A percentile compares a stretch with the other conserved stretches of the same genome.
phyloP scores from a whole-genome alignment of 2,888 invertebrate species.

The Rosalia funebris region DNA sequence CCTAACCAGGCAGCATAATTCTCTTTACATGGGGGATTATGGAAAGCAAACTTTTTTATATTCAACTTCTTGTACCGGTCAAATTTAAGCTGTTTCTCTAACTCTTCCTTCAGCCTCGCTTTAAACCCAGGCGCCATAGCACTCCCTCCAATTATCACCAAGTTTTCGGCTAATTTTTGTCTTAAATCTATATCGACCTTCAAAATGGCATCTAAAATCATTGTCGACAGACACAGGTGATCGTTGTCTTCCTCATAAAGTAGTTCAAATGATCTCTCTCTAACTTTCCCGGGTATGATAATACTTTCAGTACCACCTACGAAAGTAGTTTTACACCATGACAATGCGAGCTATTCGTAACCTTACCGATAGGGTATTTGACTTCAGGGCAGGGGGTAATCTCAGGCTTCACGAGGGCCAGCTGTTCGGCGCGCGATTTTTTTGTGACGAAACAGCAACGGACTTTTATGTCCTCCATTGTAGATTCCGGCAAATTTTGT shows the following conservation, averaged over 20 bases:
- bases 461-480: slow-evolving; percentile 83
- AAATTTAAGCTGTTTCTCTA: slow-evolving; percentile 72
- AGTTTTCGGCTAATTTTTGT: slow-evolving; percentile 79
- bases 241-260: slow-evolving; percentile 88
- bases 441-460: slow-evolving; percentile 90
- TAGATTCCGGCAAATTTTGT: slow-evolving; percentile 65
- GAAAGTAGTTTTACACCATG: not conserved
- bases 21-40: slow-evolving; percentile 79
- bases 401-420: slow-evolving; percentile 63
- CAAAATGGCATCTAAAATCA: slow-evolving; percentile 84
- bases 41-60: slow-evolving; percentile 80
- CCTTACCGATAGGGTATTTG: slow-evolving; percentile 69
- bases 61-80: slow-evolving; percentile 73
- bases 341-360: not conserved
- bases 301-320: slow-evolving; percentile 70
- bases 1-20: slow-evolving; percentile 91
- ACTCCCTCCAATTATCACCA: slow-evolving; percentile 89
- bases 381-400: slow-evolving; percentile 70
- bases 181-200: slow-evolving; percentile 88
- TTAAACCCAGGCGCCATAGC: slow-evolving; percentile 85
- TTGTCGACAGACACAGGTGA: slow-evolving; percentile 81
- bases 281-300: slow-evolving; percentile 73
- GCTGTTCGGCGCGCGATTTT: slow-evolving; percentile 72
- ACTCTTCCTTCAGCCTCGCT: slow-evolving; percentile 81
- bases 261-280: slow-evolving; percentile 86